These are phyloP conservation scores for Nicator chloris DNA, from an alignment of 2,113 vertebrate species.

Conservation along the genomic window DNA sequence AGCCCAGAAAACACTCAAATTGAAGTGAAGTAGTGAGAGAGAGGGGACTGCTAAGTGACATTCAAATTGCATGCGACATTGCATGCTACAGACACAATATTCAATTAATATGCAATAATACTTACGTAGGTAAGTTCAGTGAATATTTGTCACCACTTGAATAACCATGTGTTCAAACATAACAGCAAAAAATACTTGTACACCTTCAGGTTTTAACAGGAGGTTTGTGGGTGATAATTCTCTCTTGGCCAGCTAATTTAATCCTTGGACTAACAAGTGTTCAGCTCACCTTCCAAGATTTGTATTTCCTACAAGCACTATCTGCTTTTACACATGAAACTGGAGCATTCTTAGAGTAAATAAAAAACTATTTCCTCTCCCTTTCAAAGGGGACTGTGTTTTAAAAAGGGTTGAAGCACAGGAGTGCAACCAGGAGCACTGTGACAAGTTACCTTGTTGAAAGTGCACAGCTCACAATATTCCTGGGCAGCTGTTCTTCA, in stretches of 20 bases:
- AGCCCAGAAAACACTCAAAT: conserved; percentile 2
- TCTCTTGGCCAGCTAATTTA: neutral
- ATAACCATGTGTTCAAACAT: neutral
- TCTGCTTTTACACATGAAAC: neutral
- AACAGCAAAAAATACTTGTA: neutral
- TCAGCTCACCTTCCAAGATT: neutral
- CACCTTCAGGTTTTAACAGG: neutral
- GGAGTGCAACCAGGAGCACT: neutral
- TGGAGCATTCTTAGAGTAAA: neutral
- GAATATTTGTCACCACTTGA: neutral
- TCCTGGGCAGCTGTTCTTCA: neutral
- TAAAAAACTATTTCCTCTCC: neutral
- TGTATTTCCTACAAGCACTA: neutral
- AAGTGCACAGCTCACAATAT: neutral
- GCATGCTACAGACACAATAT: neutral
- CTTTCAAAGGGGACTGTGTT: neutral
- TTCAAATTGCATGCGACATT: neutral
- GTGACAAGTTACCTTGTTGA: neutral
- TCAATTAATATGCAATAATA: neutral
- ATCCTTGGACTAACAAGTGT: neutral
- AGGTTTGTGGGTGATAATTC: neutral
- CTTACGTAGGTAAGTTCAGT: neutral
- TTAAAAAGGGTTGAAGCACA: neutral
- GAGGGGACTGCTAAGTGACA: neutral
- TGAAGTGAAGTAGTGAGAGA: neutral